Percentiles rank a stretch among this genome's conserved stretches.
Evolutionary conservation across 1,140 invertebrate genomes (phyloP).

Genomic region (Chlorops oryzae): DNA sequence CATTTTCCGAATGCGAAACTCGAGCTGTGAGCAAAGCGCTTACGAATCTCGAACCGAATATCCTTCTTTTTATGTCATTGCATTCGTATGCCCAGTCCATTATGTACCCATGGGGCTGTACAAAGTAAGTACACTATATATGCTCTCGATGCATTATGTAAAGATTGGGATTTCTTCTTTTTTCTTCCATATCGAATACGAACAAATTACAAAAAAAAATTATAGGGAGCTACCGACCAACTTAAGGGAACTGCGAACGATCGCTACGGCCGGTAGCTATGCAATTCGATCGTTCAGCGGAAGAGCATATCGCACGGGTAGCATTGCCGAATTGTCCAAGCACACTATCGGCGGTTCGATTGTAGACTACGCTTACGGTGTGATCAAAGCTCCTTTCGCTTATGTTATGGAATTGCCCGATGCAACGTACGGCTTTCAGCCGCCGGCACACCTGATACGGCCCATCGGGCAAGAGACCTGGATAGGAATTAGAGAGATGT

Average conservation of each 20-base stretch:
- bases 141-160: too few species aligned
- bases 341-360: constrained; percentile 61
- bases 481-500: constrained; percentile 46
- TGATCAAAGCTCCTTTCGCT: constrained; percentile 57
- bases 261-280: constrained; percentile 46
- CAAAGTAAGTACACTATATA: constrained; percentile 43
- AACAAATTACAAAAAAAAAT: too few species aligned
- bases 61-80: constrained; percentile 62
- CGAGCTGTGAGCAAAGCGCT: constrained; percentile 57
- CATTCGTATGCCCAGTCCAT: constrained; percentile 62
- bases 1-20: constrained; percentile 74
- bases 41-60: constrained; percentile 48
- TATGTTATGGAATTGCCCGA: constrained; percentile 64
- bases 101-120: constrained; percentile 58
- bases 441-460: constrained; percentile 56
- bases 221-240: constrained; percentile 40
- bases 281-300: constrained; percentile 52
- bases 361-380: constrained; percentile 64
- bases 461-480: constrained; percentile 55
- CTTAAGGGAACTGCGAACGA: constrained; percentile 34
- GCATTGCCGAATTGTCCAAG: constrained; percentile 35
- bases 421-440: constrained; percentile 56
- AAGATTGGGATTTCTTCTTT: too few species aligned
- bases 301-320: constrained; percentile 47
- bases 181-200: too few species aligned